phyloP scores from a whole-genome alignment of 2,797 vertebrate genomes.

The Muscicapa comitata region DNA sequence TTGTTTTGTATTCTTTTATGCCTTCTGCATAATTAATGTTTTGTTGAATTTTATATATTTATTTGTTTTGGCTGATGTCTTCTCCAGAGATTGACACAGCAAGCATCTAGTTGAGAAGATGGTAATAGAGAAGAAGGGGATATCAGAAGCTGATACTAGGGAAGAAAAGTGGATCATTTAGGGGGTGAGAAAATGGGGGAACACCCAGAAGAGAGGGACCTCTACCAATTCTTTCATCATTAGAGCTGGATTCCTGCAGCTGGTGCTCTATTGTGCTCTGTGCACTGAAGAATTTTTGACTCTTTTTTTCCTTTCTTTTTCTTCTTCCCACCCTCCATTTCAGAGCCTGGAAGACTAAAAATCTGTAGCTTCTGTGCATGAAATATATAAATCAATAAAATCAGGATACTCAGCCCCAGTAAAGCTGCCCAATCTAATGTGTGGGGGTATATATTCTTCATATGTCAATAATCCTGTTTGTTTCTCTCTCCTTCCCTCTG shows the following conservation, averaged over 20 bases:
- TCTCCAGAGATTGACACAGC: background rate
- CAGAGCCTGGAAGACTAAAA: background rate
- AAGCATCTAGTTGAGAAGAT: background rate
- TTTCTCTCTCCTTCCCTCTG: slow-evolving; percentile 2
- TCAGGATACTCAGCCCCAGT: background rate
- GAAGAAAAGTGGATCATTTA: background rate
- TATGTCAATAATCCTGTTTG: background rate
- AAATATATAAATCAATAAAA: background rate
- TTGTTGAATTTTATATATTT: slow-evolving; percentile 24
- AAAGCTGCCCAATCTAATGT: background rate
- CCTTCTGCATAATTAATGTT: slow-evolving; percentile 39
- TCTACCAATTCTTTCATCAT: background rate
- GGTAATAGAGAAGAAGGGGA: background rate
- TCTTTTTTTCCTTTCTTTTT: background rate
- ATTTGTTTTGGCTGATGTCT: background rate
- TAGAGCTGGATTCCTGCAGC: background rate
- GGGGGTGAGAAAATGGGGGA: background rate
- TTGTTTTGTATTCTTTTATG: slow-evolving; percentile 11
- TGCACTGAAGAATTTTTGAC: background rate
- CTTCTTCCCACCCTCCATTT: background rate
- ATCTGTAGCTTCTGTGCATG: background rate
- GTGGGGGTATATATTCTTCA: background rate
- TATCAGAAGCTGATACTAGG: background rate
- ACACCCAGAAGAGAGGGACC: background rate
- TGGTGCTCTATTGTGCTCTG: background rate